Base-by-base conservation (phyloP, 2,797 vertebrate species). In the Acrossocheilus fasciatus region DNA sequence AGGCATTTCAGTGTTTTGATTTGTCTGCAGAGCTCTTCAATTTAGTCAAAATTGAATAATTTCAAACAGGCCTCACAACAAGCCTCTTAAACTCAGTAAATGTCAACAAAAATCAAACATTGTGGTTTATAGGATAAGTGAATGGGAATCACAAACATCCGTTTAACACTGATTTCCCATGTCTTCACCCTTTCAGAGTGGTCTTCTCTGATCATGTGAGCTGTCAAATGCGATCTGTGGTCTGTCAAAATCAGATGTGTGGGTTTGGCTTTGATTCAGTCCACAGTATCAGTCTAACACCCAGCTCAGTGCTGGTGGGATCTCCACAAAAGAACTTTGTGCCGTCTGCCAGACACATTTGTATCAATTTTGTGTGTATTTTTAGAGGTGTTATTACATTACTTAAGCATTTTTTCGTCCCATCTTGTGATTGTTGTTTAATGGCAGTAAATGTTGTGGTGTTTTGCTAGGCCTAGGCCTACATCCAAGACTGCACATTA, bases 251-350 rank as follows among this genome's bases (percentile, higher is more conserved):
- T 83, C 41, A 74, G 70, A 83, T 83, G 52, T 74, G 54, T 62
- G 41, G 69, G 39, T 74, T 74, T 83, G 69, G 81, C 81, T 74
- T 74, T 74, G 52, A 62, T 74, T 62, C 69, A 74, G 81, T 62
- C 39, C n/a, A 83, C 69, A 74, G 52, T 57, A 57, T 70, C 14
- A 15, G 47, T 74, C 39, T 59, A 47, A 30, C 81, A 73, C 69
- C 36, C 36, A 59, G 69, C 52, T 73, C 50, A 45, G 23, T 45
- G 52, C 9, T 11, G 39, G 15, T 57, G 52, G 52, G 54, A 73
- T 45, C 15, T 43, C 69, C 52, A 83, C 52, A 59, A 12, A 73
- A 0, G 3, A 52, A 15, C 34, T 43, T 18, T 57, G 14, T 72
- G 17, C 81, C 43, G 39, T 59, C 81, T 30, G 15, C 10, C 36